These are phyloP conservation scores for Oasisia sp. DNA, from an alignment of 2,888 invertebrate genomes.

Conservation along the genomic window DNA sequence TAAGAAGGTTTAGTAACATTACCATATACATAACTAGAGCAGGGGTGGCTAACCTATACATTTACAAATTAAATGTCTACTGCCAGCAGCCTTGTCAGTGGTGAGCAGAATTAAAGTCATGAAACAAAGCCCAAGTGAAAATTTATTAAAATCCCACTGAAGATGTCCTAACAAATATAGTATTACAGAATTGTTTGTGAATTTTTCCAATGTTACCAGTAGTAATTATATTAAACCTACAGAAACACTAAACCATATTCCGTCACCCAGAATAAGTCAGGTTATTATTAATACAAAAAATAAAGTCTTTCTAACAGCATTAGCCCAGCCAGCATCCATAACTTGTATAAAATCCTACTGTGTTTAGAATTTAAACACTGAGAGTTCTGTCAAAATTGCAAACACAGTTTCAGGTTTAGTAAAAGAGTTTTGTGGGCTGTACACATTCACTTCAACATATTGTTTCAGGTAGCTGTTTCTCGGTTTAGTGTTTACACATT, in stretches of 20 bases:
- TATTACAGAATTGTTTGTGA: not conserved
- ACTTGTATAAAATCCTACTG: no score
- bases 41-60: not conserved
- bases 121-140: no score
- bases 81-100: not conserved
- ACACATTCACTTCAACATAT: no score
- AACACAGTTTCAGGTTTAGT: no score
- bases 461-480: no score
- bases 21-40: not conserved
- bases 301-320: no score
- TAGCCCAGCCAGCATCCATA: no score
- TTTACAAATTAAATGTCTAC: not conserved
- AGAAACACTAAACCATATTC: not conserved
- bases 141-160: not conserved
- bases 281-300: no score
- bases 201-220: not conserved
- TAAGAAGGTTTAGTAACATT: not conserved
- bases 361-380: no score
- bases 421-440: no score
- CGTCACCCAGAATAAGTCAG: not conserved
- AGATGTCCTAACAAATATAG: not conserved
- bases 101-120: no score
- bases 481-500: not conserved
- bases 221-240: not conserved
- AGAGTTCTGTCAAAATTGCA: no score